Percentiles rank a stretch among this genome's conserved stretches.
These are phyloP conservation scores for Dicrurus megarhynchus DNA, from an alignment of 2,113 vertebrate genomes.

Conservation along the genomic window DNA sequence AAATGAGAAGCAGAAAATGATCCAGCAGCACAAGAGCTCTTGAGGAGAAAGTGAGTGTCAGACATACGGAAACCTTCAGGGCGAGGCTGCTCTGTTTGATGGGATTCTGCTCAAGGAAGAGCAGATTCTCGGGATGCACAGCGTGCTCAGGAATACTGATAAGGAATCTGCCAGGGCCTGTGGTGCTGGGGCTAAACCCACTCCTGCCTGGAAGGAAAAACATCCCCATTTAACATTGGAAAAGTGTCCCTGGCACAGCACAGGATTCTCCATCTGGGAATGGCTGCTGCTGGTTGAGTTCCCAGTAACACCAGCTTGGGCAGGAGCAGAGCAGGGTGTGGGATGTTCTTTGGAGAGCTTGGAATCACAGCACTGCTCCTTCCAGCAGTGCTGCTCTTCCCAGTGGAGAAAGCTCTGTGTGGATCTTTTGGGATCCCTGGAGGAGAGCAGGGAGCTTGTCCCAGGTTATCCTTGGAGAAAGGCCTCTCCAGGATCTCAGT, in stretches of 20 bases:
- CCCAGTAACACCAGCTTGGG: background rate
- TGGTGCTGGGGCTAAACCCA: background rate
- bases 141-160: background rate
- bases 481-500: background rate
- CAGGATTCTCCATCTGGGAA: background rate
- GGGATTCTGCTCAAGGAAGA: background rate
- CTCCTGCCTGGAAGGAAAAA: background rate
- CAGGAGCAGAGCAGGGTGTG: background rate
- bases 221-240: fast-evolving
- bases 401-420: fast-evolving
- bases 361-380: background rate
- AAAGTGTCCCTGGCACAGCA: background rate
- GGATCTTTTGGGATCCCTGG: background rate
- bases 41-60: background rate
- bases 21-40: constrained; percentile 1
- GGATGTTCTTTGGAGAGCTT: background rate
- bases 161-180: background rate
- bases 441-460: background rate
- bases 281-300: background rate
- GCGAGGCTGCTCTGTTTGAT: background rate
- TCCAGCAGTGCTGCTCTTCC: background rate
- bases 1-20: background rate
- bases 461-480: background rate
- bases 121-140: background rate
- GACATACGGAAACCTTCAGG: background rate